phyloP scores from a whole-genome alignment of 2,113 vertebrate species.

The Cyphotilapia sp. region DNA sequence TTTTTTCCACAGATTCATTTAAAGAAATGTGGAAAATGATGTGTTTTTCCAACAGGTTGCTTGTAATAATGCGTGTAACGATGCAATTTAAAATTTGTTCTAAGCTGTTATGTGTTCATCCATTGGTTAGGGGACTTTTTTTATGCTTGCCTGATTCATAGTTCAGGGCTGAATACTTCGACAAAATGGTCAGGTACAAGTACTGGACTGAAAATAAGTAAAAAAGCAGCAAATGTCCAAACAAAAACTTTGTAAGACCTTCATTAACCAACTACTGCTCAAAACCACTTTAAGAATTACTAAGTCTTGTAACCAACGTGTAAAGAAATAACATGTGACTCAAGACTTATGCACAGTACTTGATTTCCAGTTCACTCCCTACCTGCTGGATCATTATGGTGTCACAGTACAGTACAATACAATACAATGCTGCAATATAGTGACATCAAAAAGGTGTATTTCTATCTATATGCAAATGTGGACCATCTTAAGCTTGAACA shows the following conservation, averaged over 20 bases:
- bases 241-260: background rate
- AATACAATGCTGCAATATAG: accelerated
- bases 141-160: background rate
- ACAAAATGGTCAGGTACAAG: background rate
- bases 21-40: background rate
- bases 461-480: background rate
- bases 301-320: background rate
- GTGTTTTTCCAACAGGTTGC: background rate
- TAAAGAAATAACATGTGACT: background rate
- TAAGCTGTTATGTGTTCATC: no score
- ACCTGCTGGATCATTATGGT: background rate
- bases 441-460: background rate
- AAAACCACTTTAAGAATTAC: accelerated
- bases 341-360: background rate
- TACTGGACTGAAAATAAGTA: background rate
- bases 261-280: background rate
- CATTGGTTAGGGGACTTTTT: background rate
- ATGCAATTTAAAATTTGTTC: background rate
- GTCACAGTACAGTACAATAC: accelerated
- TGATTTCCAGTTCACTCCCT: background rate
- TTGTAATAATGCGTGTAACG: background rate
- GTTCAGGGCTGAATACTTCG: background rate
- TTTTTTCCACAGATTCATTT: accelerated
- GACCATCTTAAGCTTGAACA: background rate
- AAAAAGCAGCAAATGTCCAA: background rate